These are phyloP conservation scores for Drosophila teissieri DNA, from an alignment of 1,140 invertebrate species.

Conservation along the genomic window DNA sequence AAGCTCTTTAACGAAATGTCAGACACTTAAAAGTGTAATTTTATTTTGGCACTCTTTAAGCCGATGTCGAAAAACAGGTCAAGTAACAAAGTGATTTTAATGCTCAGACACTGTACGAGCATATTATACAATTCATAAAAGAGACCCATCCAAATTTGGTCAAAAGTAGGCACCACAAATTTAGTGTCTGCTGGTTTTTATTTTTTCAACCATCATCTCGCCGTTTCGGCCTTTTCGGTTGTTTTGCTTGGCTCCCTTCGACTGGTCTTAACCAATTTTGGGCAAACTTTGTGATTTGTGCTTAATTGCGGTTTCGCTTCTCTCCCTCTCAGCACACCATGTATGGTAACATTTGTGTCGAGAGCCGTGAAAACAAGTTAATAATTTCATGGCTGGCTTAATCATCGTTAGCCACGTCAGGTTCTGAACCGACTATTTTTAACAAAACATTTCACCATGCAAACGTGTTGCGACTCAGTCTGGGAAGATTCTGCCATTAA, in stretches of 20 bases:
- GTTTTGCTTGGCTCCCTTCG: slow-evolving; percentile 46
- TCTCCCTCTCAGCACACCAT: slow-evolving; percentile 37
- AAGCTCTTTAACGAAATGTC: slow-evolving; percentile 41
- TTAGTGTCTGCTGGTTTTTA: slow-evolving; percentile 30
- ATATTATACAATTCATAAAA: slow-evolving; percentile 56
- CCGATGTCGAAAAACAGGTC: slow-evolving; percentile 51
- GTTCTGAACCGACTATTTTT: slow-evolving; percentile 41
- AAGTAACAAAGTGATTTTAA: slow-evolving; percentile 52
- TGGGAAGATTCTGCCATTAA: slow-evolving; percentile 1
- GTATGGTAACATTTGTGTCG: slow-evolving; percentile 55
- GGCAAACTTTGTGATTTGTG: slow-evolving; percentile 63
- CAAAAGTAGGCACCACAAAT: slow-evolving; percentile 66
- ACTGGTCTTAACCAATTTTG: slow-evolving; percentile 59
- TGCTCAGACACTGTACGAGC: slow-evolving; percentile 38
- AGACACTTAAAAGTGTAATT: slow-evolving; percentile 48
- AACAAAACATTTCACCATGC: slow-evolving; percentile 42
- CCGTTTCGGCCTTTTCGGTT: slow-evolving; percentile 37
- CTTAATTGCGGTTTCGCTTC: slow-evolving; percentile 58
- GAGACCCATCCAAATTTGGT: slow-evolving; percentile 51
- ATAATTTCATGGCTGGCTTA: slow-evolving; percentile 58
- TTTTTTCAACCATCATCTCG: slow-evolving; percentile 31
- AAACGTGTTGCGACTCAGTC: slow-evolving; percentile 27
- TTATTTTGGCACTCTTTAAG: slow-evolving; percentile 45
- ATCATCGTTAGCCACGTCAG: slow-evolving; percentile 54
- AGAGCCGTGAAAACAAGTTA: slow-evolving; percentile 56